A percentile compares a stretch with the other conserved stretches of the same genome.
Evolutionary conservation across 2,888 invertebrate genomes (phyloP).

Genomic region (Liopterus haemorrhoidalis): DNA sequence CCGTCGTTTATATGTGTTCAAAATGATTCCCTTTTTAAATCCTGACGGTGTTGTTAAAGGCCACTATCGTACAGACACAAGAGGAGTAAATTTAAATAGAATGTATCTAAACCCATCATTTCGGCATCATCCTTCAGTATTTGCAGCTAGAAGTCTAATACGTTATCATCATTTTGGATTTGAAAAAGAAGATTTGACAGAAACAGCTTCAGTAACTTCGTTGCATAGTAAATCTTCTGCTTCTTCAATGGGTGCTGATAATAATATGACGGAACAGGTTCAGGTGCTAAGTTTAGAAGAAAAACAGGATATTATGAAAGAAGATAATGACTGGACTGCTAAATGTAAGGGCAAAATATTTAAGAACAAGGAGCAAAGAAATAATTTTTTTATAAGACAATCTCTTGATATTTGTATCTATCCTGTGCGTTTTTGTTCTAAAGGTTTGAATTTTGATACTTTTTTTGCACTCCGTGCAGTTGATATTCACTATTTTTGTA

Average conservation of each 20-base stretch:
- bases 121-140: constrained; percentile 74
- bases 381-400: no score
- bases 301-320: no score
- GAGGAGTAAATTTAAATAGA: constrained; percentile 82
- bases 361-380: no score
- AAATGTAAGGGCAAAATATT: neutral
- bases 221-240: constrained; percentile 32
- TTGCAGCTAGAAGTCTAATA: constrained; percentile 72
- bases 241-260: constrained; percentile 22
- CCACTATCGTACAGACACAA: constrained; percentile 79
- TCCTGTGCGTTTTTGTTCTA: no score
- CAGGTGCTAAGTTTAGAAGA: constrained; percentile 17
- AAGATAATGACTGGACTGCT: neutral
- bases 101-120: constrained; percentile 76
- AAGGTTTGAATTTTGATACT: no score
- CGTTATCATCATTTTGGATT: constrained; percentile 67
- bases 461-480: no score
- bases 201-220: constrained; percentile 43
- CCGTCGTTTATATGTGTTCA: constrained; percentile 75
- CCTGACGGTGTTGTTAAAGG: constrained; percentile 86
- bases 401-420: no score
- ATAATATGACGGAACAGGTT: constrained; percentile 40
- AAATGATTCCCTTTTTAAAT: constrained; percentile 84
- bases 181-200: constrained; percentile 48
- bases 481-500: no score